Evolutionary conservation across 2,888 invertebrate genomes (phyloP).

Genomic region (Myopa tessellatipennis): DNA sequence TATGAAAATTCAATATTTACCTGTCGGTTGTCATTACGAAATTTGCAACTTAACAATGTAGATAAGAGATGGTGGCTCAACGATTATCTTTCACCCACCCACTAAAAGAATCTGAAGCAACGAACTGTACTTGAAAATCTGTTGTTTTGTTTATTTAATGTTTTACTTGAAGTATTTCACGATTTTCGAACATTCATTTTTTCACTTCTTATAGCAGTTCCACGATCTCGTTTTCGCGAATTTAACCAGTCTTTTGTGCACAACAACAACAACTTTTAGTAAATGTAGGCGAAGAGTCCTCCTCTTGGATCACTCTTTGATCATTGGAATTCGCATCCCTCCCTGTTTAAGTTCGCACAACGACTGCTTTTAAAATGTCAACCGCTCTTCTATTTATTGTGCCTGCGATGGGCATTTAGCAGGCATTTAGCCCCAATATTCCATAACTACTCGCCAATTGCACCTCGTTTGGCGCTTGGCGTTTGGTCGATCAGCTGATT

Average conservation of each 20-base stretch:
- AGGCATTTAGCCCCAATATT: neutral
- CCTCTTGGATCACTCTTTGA: too few species aligned
- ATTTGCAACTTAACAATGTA: neutral
- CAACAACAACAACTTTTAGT: too few species aligned
- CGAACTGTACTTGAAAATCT: too few species aligned
- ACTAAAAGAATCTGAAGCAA: too few species aligned
- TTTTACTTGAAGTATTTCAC: neutral
- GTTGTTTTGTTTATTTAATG: neutral
- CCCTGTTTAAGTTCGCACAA: constrained; percentile 9
- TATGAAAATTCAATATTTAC: constrained; percentile 30
- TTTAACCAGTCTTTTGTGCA: too few species aligned
- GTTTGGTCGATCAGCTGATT: too few species aligned
- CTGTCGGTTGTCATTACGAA: constrained; percentile 35
- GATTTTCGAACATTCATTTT: neutral
- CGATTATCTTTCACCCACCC: too few species aligned
- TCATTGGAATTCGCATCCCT: too few species aligned
- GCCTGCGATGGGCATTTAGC: neutral
- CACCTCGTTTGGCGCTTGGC: too few species aligned
- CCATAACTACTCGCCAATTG: neutral
- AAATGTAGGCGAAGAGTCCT: too few species aligned
- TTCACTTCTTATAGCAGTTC: neutral
- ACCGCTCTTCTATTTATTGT: constrained; percentile 50
- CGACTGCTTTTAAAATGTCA: constrained; percentile 48
- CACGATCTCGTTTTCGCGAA: neutral
- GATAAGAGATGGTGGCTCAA: neutral